A percentile compares a stretch with the other conserved stretches of the same genome.
Conservation (phyloP, 2,113 vertebrate species). For the Nothocercus julius region DNA sequence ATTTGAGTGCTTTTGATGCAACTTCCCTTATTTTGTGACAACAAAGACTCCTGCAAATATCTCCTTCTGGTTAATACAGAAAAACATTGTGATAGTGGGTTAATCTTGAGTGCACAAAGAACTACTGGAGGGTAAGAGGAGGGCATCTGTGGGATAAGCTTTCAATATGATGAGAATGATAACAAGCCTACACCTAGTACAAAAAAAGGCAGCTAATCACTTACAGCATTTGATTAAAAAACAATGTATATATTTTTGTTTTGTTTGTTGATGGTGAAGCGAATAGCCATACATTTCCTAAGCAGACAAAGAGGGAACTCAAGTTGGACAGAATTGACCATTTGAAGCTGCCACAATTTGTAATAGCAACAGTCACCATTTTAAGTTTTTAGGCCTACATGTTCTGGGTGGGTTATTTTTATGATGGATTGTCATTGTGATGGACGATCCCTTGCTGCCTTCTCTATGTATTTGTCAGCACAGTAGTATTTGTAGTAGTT, state of each 20-base stretch:
- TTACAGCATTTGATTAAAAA: constrained; percentile 55
- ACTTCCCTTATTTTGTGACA: constrained; percentile 76
- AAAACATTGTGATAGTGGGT: constrained; percentile 66
- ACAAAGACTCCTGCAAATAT: constrained; percentile 76
- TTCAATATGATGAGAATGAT: constrained; percentile 77
- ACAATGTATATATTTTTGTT: background rate
- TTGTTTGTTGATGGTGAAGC: background rate
- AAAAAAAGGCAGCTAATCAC: constrained; percentile 48
- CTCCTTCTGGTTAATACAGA: constrained; percentile 56
- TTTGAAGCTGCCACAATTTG: background rate
- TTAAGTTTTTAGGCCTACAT: constrained; percentile 11
- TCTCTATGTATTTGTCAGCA: constrained; percentile 2
- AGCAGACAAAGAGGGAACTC: background rate
- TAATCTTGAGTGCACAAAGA: constrained; percentile 81
- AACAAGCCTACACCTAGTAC: constrained; percentile 64
- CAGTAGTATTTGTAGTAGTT: background rate
- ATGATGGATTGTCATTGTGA: constrained; percentile 49
- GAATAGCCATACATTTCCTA: background rate
- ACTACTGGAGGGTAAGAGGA: constrained; percentile 73
- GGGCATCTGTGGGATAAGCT: constrained; percentile 85
- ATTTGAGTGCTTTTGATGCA: constrained; percentile 79
- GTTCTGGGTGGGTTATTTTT: constrained; percentile 57
- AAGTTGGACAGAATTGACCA: background rate
- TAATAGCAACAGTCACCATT: background rate
- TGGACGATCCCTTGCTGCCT: background rate